phyloP scores from a whole-genome alignment of 2,113 vertebrate species.

The Cyprinodon variegatus region DNA sequence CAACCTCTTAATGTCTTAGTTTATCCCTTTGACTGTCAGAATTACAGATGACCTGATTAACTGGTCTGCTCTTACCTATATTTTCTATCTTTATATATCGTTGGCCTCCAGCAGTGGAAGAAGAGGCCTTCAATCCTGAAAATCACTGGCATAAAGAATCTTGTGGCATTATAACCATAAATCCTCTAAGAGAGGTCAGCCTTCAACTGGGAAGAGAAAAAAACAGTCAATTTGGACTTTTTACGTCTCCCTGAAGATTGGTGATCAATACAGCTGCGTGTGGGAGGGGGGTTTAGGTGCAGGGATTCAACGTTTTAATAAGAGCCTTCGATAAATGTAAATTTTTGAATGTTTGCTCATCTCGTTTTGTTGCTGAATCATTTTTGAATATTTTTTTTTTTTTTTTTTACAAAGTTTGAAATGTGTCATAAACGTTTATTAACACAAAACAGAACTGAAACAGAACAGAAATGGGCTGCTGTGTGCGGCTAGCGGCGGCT shows the following conservation, averaged over 20 bases:
- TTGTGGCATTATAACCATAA: constrained; percentile 17
- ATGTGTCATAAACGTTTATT: no score
- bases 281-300: not conserved
- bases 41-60: not conserved
- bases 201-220: constrained; percentile 14
- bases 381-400: no score
- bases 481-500: no score
- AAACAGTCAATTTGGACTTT: constrained; percentile 13
- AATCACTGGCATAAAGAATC: not conserved
- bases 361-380: not conserved
- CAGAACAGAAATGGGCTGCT: no score
- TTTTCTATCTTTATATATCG: not conserved
- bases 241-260: constrained; percentile 8
- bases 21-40: not conserved
- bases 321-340: constrained; percentile 4
- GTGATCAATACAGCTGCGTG: constrained; percentile 36
- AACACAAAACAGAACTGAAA: no score
- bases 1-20: not conserved
- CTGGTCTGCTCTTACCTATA: not conserved
- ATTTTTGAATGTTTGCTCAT: constrained; percentile 18
- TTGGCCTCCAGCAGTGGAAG: not conserved
- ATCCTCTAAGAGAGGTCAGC: constrained; percentile 13
- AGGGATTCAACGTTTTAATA: not conserved
- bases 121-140: not conserved
- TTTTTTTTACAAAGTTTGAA: no score